These are phyloP conservation scores for Gallirallus australis DNA, from an alignment of 2,797 vertebrate species.

Conservation along the genomic window DNA sequence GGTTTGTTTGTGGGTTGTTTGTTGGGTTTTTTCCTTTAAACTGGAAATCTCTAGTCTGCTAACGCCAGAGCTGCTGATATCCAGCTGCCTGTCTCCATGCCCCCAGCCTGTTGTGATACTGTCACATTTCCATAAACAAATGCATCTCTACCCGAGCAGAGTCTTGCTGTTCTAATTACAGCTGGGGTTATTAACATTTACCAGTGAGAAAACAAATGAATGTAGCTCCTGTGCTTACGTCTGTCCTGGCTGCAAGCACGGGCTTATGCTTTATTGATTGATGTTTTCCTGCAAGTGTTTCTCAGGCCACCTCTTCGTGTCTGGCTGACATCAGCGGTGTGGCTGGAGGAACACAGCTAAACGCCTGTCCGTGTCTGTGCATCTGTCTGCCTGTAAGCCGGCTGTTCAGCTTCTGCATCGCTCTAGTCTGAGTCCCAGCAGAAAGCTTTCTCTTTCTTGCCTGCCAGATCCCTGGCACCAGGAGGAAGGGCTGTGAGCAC, in stretches of 20 bases:
- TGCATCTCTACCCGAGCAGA: background rate
- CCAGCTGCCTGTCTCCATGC: background rate
- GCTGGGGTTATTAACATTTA: background rate
- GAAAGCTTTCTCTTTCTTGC: background rate
- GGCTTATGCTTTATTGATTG: background rate
- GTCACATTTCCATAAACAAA: background rate
- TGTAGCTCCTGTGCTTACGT: background rate
- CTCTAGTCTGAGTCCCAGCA: background rate
- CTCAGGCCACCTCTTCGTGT: background rate
- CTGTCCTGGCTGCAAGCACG: accelerated
- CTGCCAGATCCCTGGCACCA: background rate
- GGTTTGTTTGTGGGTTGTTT: background rate
- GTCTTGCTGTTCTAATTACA: background rate
- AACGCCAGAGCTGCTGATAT: background rate
- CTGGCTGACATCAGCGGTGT: slow-evolving; percentile 20
- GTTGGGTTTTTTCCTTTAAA: background rate
- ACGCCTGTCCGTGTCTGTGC: accelerated
- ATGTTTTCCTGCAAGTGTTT: background rate
- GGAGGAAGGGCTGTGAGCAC: background rate
- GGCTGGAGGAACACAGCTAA: background rate
- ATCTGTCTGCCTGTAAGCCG: background rate
- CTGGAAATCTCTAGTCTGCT: background rate
- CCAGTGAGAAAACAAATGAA: background rate
- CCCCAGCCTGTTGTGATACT: background rate
- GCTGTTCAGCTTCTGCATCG: background rate